These are phyloP conservation scores for Otus sunia DNA, from an alignment of 2,113 vertebrate species.

Conservation along the genomic window DNA sequence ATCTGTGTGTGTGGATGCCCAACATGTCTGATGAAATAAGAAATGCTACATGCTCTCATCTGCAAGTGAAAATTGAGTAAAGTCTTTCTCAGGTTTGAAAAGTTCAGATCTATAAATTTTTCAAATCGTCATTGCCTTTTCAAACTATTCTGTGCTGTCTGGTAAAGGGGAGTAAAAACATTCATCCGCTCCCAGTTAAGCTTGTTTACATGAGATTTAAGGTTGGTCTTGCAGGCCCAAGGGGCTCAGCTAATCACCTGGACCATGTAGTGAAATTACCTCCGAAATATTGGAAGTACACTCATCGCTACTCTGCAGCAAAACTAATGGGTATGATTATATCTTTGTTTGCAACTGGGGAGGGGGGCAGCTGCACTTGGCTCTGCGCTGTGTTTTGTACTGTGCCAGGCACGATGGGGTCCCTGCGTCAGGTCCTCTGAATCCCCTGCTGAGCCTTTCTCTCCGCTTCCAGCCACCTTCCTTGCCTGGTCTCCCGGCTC, in stretches of 20 bases:
- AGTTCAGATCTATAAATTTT: neutral
- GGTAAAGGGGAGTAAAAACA: neutral
- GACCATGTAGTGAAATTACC: neutral
- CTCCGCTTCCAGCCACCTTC: neutral
- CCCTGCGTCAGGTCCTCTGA: rapidly evolving
- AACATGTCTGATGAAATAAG: neutral
- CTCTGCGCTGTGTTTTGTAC: neutral
- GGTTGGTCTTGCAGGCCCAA: neutral
- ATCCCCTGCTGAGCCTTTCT: neutral
- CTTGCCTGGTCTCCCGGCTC: neutral
- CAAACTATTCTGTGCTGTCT: neutral
- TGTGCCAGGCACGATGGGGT: neutral
- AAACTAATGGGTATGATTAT: neutral
- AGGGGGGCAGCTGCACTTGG: neutral
- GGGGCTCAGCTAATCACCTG: neutral
- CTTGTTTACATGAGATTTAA: neutral
- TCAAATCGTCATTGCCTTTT: neutral
- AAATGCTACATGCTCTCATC: neutral
- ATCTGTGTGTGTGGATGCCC: neutral
- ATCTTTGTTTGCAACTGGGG: neutral
- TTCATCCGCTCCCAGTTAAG: neutral
- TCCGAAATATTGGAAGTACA: neutral
- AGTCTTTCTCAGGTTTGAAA: neutral
- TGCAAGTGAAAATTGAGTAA: neutral
- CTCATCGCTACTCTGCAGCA: neutral